Evolutionary conservation across 2,797 vertebrate genomes (phyloP).

Genomic region (Xiphophorus birchmanni): DNA sequence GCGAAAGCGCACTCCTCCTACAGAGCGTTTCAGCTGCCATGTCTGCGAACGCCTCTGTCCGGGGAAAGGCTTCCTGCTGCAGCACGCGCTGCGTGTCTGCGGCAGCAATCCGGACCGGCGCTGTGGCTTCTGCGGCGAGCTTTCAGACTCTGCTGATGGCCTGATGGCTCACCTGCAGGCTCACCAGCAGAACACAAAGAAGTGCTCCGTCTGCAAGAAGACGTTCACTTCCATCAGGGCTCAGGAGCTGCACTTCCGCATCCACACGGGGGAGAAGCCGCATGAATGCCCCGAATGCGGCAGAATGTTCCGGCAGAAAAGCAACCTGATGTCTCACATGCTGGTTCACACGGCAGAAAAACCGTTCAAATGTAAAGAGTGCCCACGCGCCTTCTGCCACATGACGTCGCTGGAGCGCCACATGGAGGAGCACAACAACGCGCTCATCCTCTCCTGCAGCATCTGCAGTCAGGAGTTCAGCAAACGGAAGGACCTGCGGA

Average conservation of each 20-base stretch:
- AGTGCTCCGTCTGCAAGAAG: constrained; percentile 58
- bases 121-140: constrained; percentile 57
- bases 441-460: constrained; percentile 28
- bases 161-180: constrained; percentile 41
- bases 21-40: constrained; percentile 29
- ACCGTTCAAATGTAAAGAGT: constrained; percentile 56
- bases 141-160: not conserved
- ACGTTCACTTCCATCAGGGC: constrained; percentile 63
- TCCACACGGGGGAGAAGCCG: constrained; percentile 69
- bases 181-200: constrained; percentile 50
- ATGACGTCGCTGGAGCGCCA: constrained; percentile 57
- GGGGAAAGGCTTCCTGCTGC: constrained; percentile 60
- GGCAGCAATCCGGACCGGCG: constrained; percentile 15
- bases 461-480: constrained; percentile 48
- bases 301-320: constrained; percentile 64
- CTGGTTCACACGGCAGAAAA: constrained; percentile 47
- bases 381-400: constrained; percentile 57
- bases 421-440: constrained; percentile 29
- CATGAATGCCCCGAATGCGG: constrained; percentile 58
- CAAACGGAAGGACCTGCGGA: constrained; percentile 13
- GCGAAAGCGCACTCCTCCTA: not conserved
- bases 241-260: constrained; percentile 56
- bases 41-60: constrained; percentile 54
- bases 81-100: constrained; percentile 55
- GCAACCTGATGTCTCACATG: constrained; percentile 55